Evolutionary conservation across 2,888 invertebrate genomes (phyloP).

Genomic region (Helobdella robusta): DNA sequence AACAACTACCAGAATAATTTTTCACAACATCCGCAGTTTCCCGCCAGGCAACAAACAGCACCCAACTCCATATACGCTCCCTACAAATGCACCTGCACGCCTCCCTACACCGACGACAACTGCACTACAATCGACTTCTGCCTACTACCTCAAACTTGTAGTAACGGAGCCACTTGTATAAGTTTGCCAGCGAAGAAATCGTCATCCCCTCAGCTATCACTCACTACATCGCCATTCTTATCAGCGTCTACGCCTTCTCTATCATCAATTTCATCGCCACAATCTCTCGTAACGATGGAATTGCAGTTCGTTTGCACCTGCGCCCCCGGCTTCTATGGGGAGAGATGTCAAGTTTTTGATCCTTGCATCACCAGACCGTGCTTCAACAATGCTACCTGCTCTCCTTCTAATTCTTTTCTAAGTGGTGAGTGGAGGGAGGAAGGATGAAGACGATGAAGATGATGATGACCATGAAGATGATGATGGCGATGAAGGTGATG

Average conservation of each 20-base stretch:
- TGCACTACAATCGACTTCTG: conserved; percentile 9
- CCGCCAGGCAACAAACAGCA: no score
- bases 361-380: conserved; percentile 31
- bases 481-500: no score
- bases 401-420: neutral
- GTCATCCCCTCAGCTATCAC: no score
- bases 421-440: no score
- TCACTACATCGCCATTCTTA: no score
- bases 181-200: neutral
- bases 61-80: neutral
- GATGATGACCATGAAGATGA: no score
- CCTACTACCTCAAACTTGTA: neutral
- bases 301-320: conserved; percentile 27
- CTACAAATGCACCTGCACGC: conserved; percentile 16
- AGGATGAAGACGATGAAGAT: no score
- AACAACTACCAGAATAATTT: neutral
- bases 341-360: conserved; percentile 54
- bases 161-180: conserved; percentile 28
- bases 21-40: neutral
- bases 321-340: conserved; percentile 30
- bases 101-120: conserved; percentile 27
- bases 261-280: no score
- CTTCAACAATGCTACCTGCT: conserved; percentile 27
- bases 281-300: neutral
- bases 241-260: no score